Percentiles rank a stretch among this genome's conserved stretches.
Conservation (phyloP, 2,797 vertebrate species). For the Sebastes trivittatus region DNA sequence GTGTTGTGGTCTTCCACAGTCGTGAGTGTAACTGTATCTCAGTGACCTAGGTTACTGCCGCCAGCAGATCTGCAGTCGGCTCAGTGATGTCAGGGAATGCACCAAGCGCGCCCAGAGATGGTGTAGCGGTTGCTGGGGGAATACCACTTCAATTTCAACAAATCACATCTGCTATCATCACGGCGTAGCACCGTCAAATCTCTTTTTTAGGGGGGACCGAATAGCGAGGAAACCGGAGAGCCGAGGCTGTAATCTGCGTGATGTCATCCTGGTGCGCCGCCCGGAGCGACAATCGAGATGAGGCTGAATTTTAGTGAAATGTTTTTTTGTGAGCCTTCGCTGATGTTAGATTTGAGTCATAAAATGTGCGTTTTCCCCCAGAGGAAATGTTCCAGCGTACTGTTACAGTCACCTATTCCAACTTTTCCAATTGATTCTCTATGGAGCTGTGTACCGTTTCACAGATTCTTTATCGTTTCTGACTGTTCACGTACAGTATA, state of each 20-base stretch:
- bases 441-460: slow-evolving; percentile 20
- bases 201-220: neutral
- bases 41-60: slow-evolving; percentile 55
- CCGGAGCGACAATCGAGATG: slow-evolving; percentile 21
- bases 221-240: slow-evolving; percentile 43
- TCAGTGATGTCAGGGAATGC: slow-evolving; percentile 55
- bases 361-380: slow-evolving; percentile 3
- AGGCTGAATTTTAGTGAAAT: slow-evolving; percentile 19
- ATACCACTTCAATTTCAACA: slow-evolving; percentile 22
- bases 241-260: slow-evolving; percentile 23
- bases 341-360: slow-evolving; percentile 26
- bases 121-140: slow-evolving; percentile 31
- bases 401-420: slow-evolving; percentile 44
- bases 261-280: slow-evolving; percentile 40
- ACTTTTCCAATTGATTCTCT: slow-evolving; percentile 53
- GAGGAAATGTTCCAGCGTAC: slow-evolving; percentile 24
- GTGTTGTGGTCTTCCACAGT: slow-evolving; percentile 30
- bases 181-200: slow-evolving; percentile 15
- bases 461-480: slow-evolving; percentile 23
- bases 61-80: slow-evolving; percentile 30
- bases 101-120: slow-evolving; percentile 28
- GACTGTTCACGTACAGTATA: slow-evolving; percentile 5
- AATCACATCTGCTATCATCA: slow-evolving; percentile 48
- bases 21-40: slow-evolving; percentile 59
- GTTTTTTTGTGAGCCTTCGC: slow-evolving; percentile 5